Evolutionary conservation across 2,797 vertebrate genomes (phyloP), one percentile per base, ranked within the genome.

Genomic region (Sebastes steindachneri): DNA sequence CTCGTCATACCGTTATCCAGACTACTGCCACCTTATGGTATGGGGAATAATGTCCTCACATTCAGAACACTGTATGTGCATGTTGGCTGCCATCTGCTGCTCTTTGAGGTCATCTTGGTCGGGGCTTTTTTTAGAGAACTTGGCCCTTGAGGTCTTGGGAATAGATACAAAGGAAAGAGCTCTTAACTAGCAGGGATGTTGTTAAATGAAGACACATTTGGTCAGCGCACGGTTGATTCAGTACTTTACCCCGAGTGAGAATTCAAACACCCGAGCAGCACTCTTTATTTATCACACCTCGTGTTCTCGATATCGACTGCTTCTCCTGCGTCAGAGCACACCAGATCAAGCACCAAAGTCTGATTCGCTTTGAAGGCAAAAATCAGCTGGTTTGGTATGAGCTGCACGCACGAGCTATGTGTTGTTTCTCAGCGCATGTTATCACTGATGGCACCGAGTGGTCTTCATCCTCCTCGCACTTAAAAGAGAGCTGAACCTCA

Each of bases 251-350:
- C 41, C 28, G 11, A 59, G 67, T 37, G 65, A 70, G 25, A 51
- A 59, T 71, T 77, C 72, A 72, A 83, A 74, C 68, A 25, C 37
- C 6, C 9, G 6, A 37, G 75, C 67, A 53, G 45, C 65, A 3
- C n/a, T 63, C 74, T 75, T 78, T 80, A 68, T 84, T 72, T 58
- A 74, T 81, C 65, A 70, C 77, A 35, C 51, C 57, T 79, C 10
- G 3, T 74, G 68, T 79, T 84, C 67, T 51, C 37, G 62, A 53
- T 67, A 33, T 80, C 19, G 14, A 57, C 59, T 11, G 6, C 59
- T 74, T 58, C 14, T 8, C 54, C 9, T 29, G 65, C 23, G 4
- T 70, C 54, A 33, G 57, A 73, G 65, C 62, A 35, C 67, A 4
- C 35, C 15, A 29, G 57, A 75, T 79, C 28, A 57, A 64, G 29